Base-by-base conservation (phyloP, 2,113 vertebrate genomes). In the Cariama cristata region DNA sequence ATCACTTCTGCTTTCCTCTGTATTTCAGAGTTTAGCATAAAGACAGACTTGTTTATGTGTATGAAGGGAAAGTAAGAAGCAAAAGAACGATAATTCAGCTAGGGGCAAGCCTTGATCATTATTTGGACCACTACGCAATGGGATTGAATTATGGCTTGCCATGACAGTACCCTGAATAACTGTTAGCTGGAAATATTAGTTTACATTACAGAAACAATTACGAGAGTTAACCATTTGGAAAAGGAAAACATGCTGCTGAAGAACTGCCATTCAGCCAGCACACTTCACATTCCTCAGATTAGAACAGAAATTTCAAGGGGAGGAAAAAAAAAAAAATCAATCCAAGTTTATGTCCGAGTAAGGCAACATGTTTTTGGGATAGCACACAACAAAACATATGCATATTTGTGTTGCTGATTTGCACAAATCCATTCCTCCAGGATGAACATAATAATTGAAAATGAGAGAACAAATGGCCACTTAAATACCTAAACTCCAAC, bases 151-250 rank as follows among this genome's bases (percentile, higher is more conserved):
- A 95, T 1, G 1, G 35, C 74, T 91, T 79, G 28, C 89, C 45
- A 6, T 79, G 93, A 91, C 89, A 96, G 50, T n/a, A 69, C 64
- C 77, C 67, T 97, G 95, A 96, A 94, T 95, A 95, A 97, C 93
- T 86, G 62, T 83, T 90, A 96, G 86, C 67, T 82, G 42, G 80
- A 96, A 87, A 94, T 76, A 96, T 82, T 90, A 91, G 83, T 74
- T 86, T 94, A 88, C 59, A 80, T 96, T 96, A 91, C 79, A 94
- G 87, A 86, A 94, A 97, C 89, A 96, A 94, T 95, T 97, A 94
- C 11, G 4, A 71, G 89, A 91, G 81, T 92, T 94, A 97, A 72
- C 83, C 86, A 94, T 66, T 93, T 95, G 87, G 91, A 96, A 97
- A 96, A 91, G 81, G 67, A 91, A 90, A 96, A 88, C 53, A 76